These are phyloP conservation scores for Chromobotia macracanthus DNA, from an alignment of 2,797 vertebrate species.

Conservation along the genomic window DNA sequence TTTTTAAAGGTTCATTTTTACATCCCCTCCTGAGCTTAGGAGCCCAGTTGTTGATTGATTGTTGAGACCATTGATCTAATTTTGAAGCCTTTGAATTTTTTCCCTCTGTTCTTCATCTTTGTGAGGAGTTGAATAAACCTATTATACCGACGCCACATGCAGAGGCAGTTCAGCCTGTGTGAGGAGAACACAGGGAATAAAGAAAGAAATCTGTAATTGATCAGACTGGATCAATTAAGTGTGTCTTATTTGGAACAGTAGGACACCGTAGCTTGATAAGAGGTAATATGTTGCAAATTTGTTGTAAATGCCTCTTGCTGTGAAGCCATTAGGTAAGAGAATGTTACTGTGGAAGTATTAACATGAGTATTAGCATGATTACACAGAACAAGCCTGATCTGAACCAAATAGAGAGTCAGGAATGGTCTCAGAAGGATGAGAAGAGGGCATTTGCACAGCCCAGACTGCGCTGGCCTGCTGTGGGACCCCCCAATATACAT, in stretches of 20 bases:
- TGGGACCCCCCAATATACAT: constrained; percentile 50
- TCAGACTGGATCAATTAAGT: constrained; percentile 94
- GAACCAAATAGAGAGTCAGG: too few relatives aligned
- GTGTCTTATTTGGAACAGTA: constrained; percentile 95
- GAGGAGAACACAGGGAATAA: constrained; percentile 74
- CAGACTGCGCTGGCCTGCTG: constrained; percentile 62
- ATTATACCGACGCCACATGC: constrained; percentile 79
- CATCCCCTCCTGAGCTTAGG: constrained; percentile 69
- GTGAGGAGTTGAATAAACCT: constrained; percentile 77
- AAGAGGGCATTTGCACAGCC: constrained; percentile 60
- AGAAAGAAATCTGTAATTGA: constrained; percentile 70
- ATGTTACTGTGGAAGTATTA: constrained; percentile 77
- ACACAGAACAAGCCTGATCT: constrained; percentile 67
- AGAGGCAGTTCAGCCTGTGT: constrained; percentile 69
- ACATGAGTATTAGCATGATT: constrained; percentile 78
- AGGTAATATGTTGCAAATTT: constrained; percentile 91
- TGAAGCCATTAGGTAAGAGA: constrained; percentile 84
- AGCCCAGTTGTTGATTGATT: constrained; percentile 80
- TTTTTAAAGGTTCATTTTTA: constrained; percentile 80
- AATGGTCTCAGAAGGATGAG: constrained; percentile 57
- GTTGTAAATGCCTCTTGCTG: constrained; percentile 90
- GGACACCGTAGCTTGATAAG: constrained; percentile 95
- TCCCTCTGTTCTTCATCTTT: constrained; percentile 72
- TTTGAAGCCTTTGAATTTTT: constrained; percentile 78
- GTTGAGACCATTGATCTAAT: constrained; percentile 83